Evolutionary conservation across 2,113 vertebrate species (phyloP), one percentile per base, ranked within the genome.

Genomic region (Lophura nycthemera): DNA sequence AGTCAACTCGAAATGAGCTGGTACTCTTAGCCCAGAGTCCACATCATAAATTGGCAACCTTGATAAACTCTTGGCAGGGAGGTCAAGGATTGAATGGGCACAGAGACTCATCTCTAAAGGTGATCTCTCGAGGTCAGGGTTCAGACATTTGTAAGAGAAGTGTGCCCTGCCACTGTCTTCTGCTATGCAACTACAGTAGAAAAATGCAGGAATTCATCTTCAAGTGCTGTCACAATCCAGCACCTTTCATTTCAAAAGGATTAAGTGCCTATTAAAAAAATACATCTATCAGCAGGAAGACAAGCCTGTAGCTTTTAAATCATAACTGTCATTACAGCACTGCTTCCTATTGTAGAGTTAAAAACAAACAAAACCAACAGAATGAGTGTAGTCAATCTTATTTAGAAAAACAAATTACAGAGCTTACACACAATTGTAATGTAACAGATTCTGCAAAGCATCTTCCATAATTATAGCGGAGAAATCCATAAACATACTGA

Each of bases 241-340:
- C 76, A 94, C 61, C 76, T 81, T 67, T 90, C 94, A 83, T 78
- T 67, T 90, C 94, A 83, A 63, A 83, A 95, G 92, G 92, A 97
- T 94, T 96, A 94, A 95, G 82, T 87, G 77, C 77, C 93, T 87
- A 96, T 96, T 97, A 93, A 92, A 95, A 97, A 91, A 74, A 64
- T 65, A 83, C 67, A 84, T 93, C 92, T 59, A 95, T 93, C 93
- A 88, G 74, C 69, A 89, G 84, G 30, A 95, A 67, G 86, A 92
- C 57, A 86, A 67, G 70, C 22, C 78, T 75, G 65, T 50, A 70
- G 43, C 74, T 93, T 93, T 93, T 78, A 96, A 97, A 93, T 93
- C 90, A 92, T 66, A 92, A 25, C 48, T 83, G 47, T 63, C 29
- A 30, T 85, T 91, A 74, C 4, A 79, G 71, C 74, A 80, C 42